Percentiles rank a stretch among this genome's conserved stretches.
These are phyloP conservation scores for Endomychus coccineus DNA, from an alignment of 2,888 invertebrate species.

Conservation along the genomic window DNA sequence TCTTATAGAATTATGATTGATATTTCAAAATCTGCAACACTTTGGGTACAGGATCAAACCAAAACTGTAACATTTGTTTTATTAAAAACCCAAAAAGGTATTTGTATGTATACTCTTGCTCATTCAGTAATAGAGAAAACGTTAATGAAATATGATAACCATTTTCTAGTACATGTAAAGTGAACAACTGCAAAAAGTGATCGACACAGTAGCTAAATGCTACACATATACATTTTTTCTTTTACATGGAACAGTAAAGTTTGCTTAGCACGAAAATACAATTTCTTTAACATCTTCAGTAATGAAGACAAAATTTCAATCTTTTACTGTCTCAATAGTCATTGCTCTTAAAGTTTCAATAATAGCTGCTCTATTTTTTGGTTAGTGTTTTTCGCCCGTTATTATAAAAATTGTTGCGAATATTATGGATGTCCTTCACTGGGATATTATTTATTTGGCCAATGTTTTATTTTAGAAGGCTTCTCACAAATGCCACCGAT, in stretches of 20 bases:
- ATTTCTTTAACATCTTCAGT: neutral
- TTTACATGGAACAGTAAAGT: too few relatives aligned
- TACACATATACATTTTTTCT: neutral
- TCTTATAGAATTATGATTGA: neutral
- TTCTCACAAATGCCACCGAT: neutral
- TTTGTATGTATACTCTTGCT: neutral
- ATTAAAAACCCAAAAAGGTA: neutral
- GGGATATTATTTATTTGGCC: too few relatives aligned
- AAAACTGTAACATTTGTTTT: neutral
- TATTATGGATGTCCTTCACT: too few relatives aligned
- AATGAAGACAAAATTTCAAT: neutral
- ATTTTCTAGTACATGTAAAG: slow-evolving; percentile 1
- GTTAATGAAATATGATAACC: neutral
- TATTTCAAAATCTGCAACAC: neutral
- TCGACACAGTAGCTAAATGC: neutral
- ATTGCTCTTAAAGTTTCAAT: too few relatives aligned
- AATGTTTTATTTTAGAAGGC: neutral
- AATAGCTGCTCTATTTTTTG: too few relatives aligned
- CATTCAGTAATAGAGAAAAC: neutral
- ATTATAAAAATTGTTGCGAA: too few relatives aligned
- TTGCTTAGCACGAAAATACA: neutral
- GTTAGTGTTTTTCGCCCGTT: too few relatives aligned
- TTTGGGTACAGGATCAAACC: neutral
- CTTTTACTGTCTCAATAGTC: neutral
- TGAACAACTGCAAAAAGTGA: neutral